Conservation (phyloP, 2,797 vertebrate genomes). For the Sarcoramphus papa region DNA sequence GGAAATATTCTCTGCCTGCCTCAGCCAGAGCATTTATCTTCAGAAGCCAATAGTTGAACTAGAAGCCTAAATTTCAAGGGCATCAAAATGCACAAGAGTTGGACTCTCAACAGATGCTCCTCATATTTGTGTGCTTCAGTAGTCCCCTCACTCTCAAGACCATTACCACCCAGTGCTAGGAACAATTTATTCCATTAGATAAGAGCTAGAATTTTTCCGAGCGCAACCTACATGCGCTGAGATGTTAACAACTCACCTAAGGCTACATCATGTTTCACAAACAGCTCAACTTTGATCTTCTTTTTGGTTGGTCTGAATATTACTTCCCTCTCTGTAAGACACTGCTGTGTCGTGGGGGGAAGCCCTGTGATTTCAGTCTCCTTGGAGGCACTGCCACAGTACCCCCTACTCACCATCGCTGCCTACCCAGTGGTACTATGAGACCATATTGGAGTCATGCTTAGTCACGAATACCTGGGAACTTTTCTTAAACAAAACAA, state of each 20-base stretch:
- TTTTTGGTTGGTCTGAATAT: background rate
- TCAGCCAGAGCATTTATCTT: background rate
- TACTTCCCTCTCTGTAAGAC: background rate
- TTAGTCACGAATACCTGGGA: background rate
- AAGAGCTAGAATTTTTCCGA: background rate
- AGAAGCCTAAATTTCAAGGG: background rate
- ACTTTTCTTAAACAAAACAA: background rate
- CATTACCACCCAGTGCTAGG: background rate
- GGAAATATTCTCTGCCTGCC: background rate
- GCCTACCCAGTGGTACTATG: background rate
- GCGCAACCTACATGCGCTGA: background rate
- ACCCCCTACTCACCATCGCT: fast-evolving
- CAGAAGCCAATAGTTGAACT: background rate
- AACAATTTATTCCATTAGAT: background rate
- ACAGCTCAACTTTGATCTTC: background rate
- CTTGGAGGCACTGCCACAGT: background rate
- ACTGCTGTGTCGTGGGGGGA: fast-evolving
- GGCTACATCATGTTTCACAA: background rate
- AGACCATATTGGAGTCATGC: fast-evolving
- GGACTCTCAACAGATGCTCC: background rate
- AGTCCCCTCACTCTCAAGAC: background rate
- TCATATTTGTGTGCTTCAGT: background rate
- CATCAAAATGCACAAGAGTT: background rate
- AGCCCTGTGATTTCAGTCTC: background rate
- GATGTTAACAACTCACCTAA: background rate